phyloP scores from a whole-genome alignment of 2,888 invertebrate genomes.

The Drosophila pseudotalamancana region DNA sequence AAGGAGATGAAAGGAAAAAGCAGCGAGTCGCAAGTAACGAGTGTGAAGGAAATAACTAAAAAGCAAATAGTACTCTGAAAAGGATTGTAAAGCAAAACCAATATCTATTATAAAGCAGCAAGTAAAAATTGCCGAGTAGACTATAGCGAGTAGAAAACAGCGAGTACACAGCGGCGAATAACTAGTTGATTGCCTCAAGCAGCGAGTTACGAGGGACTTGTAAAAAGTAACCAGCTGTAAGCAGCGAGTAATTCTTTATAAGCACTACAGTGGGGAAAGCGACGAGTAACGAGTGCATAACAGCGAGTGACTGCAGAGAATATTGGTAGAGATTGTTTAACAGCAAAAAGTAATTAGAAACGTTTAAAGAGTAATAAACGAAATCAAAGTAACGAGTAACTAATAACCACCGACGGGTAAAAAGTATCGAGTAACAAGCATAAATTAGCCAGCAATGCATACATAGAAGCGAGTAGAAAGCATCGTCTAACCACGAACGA shows the following conservation, averaged over 20 bases:
- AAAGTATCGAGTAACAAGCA: not conserved
- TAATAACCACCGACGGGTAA: not conserved
- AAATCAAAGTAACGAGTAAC: not conserved
- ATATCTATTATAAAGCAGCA: too few relatives aligned
- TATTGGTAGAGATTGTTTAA: too few relatives aligned
- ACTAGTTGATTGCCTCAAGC: not conserved
- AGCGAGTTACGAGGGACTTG: not conserved
- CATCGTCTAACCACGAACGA: not conserved
- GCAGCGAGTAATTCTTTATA: too few relatives aligned
- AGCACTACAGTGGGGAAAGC: not conserved
- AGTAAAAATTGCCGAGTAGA: slow-evolving; percentile 1
- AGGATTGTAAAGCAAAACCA: too few relatives aligned
- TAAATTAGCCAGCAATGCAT: not conserved
- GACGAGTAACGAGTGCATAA: not conserved
- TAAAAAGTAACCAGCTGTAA: not conserved
- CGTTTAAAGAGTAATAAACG: not conserved
- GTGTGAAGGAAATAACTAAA: not conserved
- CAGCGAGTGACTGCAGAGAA: too few relatives aligned
- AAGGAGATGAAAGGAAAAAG: not conserved
- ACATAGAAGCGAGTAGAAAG: not conserved
- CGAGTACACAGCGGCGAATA: not conserved
- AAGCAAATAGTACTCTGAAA: too few relatives aligned
- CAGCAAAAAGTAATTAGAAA: too few relatives aligned
- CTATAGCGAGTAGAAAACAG: not conserved
- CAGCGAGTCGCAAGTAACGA: not conserved